These are phyloP conservation scores for Oreochromis aureus DNA, from an alignment of 2,113 vertebrate species.

Conservation along the genomic window DNA sequence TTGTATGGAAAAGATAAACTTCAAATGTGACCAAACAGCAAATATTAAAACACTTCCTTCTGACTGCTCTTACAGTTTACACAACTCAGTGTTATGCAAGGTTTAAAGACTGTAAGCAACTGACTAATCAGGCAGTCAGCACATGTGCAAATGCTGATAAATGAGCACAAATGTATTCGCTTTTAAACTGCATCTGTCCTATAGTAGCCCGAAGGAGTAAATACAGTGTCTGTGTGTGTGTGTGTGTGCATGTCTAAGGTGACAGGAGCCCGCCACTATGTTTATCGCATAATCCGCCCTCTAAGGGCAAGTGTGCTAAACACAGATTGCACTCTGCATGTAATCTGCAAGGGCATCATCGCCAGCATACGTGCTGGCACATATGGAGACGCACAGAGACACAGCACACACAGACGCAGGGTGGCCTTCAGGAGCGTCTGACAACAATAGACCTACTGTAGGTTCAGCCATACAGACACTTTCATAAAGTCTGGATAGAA, in stretches of 20 bases:
- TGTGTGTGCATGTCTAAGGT: not conserved
- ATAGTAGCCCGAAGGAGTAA: constrained; percentile 5
- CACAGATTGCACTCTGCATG: constrained; percentile 65
- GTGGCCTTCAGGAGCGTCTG: not conserved
- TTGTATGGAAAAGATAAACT: not conserved
- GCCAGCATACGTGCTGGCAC: not conserved
- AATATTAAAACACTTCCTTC: not conserved
- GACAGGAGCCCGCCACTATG: constrained; percentile 44
- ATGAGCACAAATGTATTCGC: not conserved
- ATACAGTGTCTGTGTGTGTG: not conserved
- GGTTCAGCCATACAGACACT: not conserved
- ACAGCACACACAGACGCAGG: not conserved
- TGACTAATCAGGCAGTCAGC: constrained; percentile 53
- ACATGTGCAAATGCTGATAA: constrained; percentile 62
- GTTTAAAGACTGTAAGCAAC: constrained; percentile 21
- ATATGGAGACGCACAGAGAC: not conserved
- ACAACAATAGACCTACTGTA: not conserved
- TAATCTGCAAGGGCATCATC: constrained; percentile 70
- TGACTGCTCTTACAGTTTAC: not conserved
- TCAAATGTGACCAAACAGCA: not conserved
- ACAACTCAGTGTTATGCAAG: not conserved
- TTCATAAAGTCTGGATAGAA: not conserved
- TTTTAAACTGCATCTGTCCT: constrained; percentile 33
- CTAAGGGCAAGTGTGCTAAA: constrained; percentile 58
- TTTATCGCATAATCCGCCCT: constrained; percentile 65